Evolutionary conservation across 2,888 invertebrate species (phyloP).

Genomic region (Rhorus exstirpatorius): DNA sequence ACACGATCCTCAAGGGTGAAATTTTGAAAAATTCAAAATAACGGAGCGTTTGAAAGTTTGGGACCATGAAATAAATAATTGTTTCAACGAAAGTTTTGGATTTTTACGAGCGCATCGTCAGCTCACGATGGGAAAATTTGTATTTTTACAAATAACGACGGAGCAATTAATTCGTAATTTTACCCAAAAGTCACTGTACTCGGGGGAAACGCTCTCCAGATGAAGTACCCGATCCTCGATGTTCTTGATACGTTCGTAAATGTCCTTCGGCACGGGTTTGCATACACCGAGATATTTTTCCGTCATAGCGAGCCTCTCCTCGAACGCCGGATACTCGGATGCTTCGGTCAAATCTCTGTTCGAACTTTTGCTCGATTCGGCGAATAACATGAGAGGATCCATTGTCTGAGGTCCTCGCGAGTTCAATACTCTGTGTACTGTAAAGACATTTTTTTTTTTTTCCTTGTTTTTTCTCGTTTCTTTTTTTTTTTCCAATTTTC

Average conservation of each 20-base stretch:
- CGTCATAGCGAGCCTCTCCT: conserved; percentile 89
- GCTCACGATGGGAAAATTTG: too few species aligned
- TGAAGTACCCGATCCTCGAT: conserved; percentile 92
- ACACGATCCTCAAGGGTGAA: too few species aligned
- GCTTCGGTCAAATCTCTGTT: conserved; percentile 54
- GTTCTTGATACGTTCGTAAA: conserved; percentile 90
- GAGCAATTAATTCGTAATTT: too few species aligned
- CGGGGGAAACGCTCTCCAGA: conserved; percentile 93
- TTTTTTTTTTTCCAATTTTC: too few species aligned
- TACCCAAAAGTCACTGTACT: conserved; percentile 91
- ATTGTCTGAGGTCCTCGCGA: conserved; percentile 90
- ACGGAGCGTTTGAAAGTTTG: too few species aligned
- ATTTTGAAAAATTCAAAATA: too few species aligned
- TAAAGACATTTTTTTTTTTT: conserved; percentile 73
- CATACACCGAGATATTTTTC: conserved; percentile 89
- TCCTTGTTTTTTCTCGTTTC: too few species aligned
- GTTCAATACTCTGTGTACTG: conserved; percentile 91
- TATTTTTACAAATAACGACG: too few species aligned
- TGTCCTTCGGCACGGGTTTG: conserved; percentile 88
- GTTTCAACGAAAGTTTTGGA: too few species aligned
- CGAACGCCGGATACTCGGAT: conserved; percentile 87
- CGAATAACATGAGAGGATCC: conserved; percentile 72
- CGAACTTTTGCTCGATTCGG: conserved; percentile 52
- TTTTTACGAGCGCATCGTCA: too few species aligned
- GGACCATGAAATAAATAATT: too few species aligned